Evolutionary conservation across 1,140 invertebrate genomes (phyloP), one percentile per base, ranked within the genome.

Genomic region (Dendrolimus punctatus): DNA sequence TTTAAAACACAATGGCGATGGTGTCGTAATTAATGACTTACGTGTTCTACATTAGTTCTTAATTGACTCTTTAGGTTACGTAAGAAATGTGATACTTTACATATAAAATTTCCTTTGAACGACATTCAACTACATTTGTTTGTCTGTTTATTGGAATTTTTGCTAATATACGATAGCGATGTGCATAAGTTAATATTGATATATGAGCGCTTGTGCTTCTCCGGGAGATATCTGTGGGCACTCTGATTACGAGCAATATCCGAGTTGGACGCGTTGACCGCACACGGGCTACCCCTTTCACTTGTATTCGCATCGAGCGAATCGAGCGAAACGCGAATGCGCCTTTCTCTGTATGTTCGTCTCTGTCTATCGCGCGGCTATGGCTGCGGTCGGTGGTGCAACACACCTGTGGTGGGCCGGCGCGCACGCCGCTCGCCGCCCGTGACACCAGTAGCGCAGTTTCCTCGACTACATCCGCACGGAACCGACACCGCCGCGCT

Each of bases 231-330:
- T 69, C 49, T 62, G 62, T 61, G 62, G 56, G 55, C 56, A 64
- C 64, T 68, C 58, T 49, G 58, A 40, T 60, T 59, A 59, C 52
- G 60, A 67, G 63, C 63, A 56, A 52, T 66, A 64, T 67, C 58
- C 62, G 61, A 66, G 64, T 64, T 69, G 57, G 68, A 66, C 68
- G 69, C 57, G 52, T 60, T 73, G 67, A 70, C 67, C 67, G 70
- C 63, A 63, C 70, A 65, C 52, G 71, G 66, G 71, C 79, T 69
- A 79, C 80, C 81, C 81, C 81, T 85, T 85, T 85, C 81, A 85
- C 81, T 85, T 77, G 71, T 75, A 73, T 78, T 79, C 69, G 71
- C 70, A 67, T 70, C 69, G 53, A 77, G 66, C 73, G 77, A 67
- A 79, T 77, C 66, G 68, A 79, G 77, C 66, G 70, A 73, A 82